These are phyloP conservation scores for Nephotettix cincticeps DNA, from an alignment of 1,140 invertebrate genomes.

Conservation along the genomic window DNA sequence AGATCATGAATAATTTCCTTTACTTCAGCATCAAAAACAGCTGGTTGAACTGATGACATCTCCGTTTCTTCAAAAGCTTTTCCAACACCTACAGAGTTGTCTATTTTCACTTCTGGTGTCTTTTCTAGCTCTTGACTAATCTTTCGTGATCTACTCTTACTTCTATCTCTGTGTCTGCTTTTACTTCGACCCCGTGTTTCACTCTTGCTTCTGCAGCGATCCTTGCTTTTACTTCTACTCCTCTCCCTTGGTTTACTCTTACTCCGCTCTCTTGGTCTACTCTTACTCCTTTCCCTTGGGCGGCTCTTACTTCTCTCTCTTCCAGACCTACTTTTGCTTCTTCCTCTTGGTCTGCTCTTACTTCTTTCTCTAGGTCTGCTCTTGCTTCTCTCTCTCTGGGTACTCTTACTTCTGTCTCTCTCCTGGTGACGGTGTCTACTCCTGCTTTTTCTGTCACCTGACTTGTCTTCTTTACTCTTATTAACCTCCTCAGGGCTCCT, in stretches of 20 bases:
- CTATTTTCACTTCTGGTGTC: constrained; percentile 17
- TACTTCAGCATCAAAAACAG: constrained; percentile 6
- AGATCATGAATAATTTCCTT: not conserved
- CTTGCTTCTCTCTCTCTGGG: constrained; percentile 24
- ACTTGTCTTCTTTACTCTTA: constrained; percentile 31
- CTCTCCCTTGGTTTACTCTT: constrained; percentile 43
- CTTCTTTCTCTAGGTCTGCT: constrained; percentile 26
- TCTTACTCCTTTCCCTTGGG: constrained; percentile 42
- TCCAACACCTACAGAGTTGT: constrained; percentile 24
- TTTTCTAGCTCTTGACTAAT: not conserved
- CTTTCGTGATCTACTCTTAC: constrained; percentile 9
- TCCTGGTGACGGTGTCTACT: constrained; percentile 31
- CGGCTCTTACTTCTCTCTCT: constrained; percentile 36
- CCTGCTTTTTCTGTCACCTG: constrained; percentile 46
- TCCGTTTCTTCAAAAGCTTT: constrained; percentile 33
- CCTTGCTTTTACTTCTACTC: constrained; percentile 45
- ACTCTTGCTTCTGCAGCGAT: constrained; percentile 38
- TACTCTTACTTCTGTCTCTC: constrained; percentile 26
- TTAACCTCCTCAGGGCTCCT: constrained; percentile 23
- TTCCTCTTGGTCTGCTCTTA: constrained; percentile 17
- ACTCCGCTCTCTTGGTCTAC: constrained; percentile 43
- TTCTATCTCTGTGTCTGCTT: constrained; percentile 29
- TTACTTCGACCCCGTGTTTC: constrained; percentile 27
- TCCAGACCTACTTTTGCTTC: constrained; percentile 35
- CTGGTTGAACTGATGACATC: constrained; percentile 3